Conservation (phyloP, 2,888 invertebrate genomes). For the Aphodius granarius region DNA sequence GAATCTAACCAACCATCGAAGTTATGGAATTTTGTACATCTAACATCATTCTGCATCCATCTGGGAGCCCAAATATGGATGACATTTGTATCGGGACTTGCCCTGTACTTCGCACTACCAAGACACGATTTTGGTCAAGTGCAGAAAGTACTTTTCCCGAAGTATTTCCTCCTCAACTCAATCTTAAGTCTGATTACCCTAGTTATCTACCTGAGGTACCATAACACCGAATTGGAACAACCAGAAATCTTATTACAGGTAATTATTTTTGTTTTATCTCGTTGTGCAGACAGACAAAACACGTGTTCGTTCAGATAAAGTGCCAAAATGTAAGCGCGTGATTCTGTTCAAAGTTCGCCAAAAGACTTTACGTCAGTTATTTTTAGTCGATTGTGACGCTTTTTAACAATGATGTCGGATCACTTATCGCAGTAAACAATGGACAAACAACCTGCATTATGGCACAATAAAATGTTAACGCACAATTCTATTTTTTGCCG, state of each 20-base stretch:
- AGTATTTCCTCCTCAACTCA: conserved; percentile 81
- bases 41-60: conserved; percentile 78
- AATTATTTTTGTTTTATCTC: conserved; percentile 40
- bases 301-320: background rate
- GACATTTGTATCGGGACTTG: conserved; percentile 87
- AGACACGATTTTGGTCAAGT: conserved; percentile 86
- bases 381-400: background rate
- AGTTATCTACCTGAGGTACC: conserved; percentile 68
- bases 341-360: background rate
- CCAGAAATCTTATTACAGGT: conserved; percentile 60
- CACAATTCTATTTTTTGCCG: background rate
- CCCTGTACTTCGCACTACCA: conserved; percentile 82
- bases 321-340: background rate
- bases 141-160: conserved; percentile 84
- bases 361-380: background rate
- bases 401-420: conserved; percentile 13
- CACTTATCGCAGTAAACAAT: conserved; percentile 36
- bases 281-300: background rate
- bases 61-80: conserved; percentile 91
- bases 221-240: conserved; percentile 56
- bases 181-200: conserved; percentile 73
- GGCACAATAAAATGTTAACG: background rate
- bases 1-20: conserved; percentile 44
- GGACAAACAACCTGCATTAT: background rate
- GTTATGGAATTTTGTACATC: conserved; percentile 67